phyloP scores from a whole-genome alignment of 2,113 vertebrate species.

The Tachysurus fulvidraco region DNA sequence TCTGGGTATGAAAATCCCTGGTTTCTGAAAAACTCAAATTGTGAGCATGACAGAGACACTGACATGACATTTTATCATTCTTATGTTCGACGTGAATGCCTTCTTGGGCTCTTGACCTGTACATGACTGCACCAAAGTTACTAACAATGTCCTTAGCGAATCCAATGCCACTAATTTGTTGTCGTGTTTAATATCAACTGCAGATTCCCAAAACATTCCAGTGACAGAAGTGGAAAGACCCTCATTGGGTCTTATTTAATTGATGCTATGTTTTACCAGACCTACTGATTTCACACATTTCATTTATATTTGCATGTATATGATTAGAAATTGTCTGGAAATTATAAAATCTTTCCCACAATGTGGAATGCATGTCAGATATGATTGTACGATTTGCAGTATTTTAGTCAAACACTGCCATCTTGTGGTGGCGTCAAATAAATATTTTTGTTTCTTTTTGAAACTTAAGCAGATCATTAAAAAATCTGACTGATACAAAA shows the following conservation, averaged over 20 bases:
- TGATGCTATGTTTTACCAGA: neutral
- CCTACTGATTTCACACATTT: neutral
- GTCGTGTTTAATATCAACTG: neutral
- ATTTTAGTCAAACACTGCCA: conserved; percentile 34
- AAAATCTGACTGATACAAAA: no score
- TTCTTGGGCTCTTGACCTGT: no score
- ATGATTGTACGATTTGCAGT: neutral
- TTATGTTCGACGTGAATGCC: no score
- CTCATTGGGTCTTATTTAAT: neutral
- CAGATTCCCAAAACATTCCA: neutral
- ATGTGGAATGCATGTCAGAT: neutral
- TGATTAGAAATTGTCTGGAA: neutral
- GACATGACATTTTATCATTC: no score
- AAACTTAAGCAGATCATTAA: no score
- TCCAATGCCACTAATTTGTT: neutral
- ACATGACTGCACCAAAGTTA: no score
- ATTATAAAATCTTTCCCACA: neutral
- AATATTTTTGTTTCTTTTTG: no score
- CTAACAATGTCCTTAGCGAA: no score
- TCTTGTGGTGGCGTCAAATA: conserved; percentile 29
- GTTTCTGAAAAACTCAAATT: neutral
- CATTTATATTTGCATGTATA: neutral
- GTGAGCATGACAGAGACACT: no score
- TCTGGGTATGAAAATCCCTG: neutral
- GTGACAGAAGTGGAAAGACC: neutral